Evolutionary conservation across 2,113 vertebrate species (phyloP).

Genomic region (Labrus mixtus): DNA sequence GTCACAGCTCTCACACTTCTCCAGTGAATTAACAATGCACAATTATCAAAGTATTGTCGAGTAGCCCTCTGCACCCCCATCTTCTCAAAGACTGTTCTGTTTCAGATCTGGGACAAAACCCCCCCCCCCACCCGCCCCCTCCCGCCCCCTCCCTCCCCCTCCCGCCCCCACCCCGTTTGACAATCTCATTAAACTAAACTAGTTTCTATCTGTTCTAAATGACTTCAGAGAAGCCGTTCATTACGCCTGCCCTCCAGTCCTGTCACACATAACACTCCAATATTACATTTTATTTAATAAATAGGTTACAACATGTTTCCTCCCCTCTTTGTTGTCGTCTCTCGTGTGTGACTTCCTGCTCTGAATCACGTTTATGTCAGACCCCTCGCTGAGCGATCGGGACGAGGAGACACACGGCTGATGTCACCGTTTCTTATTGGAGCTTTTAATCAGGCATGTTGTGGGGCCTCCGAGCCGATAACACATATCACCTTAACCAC

Average conservation of each 20-base stretch:
- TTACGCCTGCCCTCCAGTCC: constrained; percentile 86
- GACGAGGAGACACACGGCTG: constrained; percentile 8
- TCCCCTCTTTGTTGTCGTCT: constrained; percentile 65
- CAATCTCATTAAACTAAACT: constrained; percentile 89
- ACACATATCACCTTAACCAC: constrained; percentile 66
- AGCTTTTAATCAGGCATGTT: constrained; percentile 65
- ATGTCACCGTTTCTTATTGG: constrained; percentile 46
- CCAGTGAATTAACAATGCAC: constrained; percentile 67
- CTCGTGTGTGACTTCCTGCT: constrained; percentile 40
- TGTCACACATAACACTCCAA: constrained; percentile 84
- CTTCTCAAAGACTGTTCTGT: constrained; percentile 79
- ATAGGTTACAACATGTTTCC: constrained; percentile 82
- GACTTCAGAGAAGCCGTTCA: constrained; percentile 86
- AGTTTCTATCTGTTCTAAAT: constrained; percentile 88
- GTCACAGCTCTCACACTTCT: constrained; percentile 37
- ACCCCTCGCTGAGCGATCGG: background rate
- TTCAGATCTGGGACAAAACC: constrained; percentile 85
- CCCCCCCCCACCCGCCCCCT: constrained; percentile 73
- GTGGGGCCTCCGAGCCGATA: constrained; percentile 59
- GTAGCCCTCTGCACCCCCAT: constrained; percentile 75
- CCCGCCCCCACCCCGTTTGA: constrained; percentile 78
- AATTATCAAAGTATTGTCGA: constrained; percentile 78
- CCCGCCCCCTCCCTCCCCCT: constrained; percentile 74
- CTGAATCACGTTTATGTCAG: constrained; percentile 31
- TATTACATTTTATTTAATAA: constrained; percentile 86